Base-by-base conservation (phyloP, 2,113 vertebrate species). In the Carassius gibelio region DNA sequence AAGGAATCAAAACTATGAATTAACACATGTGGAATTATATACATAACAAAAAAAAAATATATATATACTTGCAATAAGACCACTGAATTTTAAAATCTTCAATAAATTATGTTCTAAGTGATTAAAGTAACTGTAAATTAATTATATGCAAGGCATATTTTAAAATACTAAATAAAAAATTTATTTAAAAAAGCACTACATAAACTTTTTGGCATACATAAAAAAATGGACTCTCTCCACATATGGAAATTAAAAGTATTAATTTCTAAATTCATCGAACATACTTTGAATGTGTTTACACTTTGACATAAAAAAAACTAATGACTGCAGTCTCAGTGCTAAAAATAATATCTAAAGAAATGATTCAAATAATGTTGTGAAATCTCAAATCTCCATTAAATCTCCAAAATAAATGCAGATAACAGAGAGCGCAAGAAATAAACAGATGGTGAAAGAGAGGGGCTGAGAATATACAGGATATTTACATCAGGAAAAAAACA, bases 171-270 rank as follows among this genome's bases (percentile, higher is more conserved):
- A 66, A 34, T 34, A 7, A 1, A 34, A 68, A 17, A 17, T 15
- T n/a, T n/a, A n/a, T n/a, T n/a, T 0, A 30, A 1, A 2, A 52
- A 5, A 52, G 14, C 4, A 52, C 13, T 1, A 4, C 1, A 14
- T 4, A 5, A 3, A 15, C 0, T 3, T 23, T 23, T 15, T 52
- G 50, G 50, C 21, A 61, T 19, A 30, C 61, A 64, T 4, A n/a
- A 13, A 14, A 14, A 3, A 26, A 11, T 30, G 4, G 61, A 30
- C 23, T 64, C 19, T 59, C n/a, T 10, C 6, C 23, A 13, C 11
- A 61, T 61, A 61, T 9, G 1, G 19, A n/a, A 8, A n/a, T 61
- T n/a, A 8, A n/a, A 61, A 61, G 57, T n/a, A 9, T 6, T 59
- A 19, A 8, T 59, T 59, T 59, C 57, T n/a, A 59, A 59, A 59